These are phyloP conservation scores for Catharus ustulatus DNA, from an alignment of 2,797 vertebrate genomes.

Conservation along the genomic window DNA sequence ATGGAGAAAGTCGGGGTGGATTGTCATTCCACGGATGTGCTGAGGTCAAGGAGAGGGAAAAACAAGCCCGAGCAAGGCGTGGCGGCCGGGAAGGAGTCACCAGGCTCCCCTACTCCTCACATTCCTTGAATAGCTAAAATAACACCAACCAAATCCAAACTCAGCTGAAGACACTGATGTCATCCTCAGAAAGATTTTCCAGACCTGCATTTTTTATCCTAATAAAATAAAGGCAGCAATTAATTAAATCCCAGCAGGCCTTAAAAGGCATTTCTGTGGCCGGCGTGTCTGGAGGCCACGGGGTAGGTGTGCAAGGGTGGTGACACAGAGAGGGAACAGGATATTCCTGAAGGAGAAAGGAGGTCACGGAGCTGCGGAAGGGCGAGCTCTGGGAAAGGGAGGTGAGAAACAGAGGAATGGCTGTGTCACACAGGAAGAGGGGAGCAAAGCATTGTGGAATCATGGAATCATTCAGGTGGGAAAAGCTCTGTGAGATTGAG, in stretches of 20 bases:
- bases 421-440: neutral
- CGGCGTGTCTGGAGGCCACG: neutral
- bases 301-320: neutral
- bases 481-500: neutral
- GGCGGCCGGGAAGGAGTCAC: neutral
- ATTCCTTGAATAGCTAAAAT: slow-evolving; percentile 55
- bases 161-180: slow-evolving; percentile 46
- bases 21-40: neutral
- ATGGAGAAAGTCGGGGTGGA: neutral
- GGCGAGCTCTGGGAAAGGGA: neutral
- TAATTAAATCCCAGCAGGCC: slow-evolving; percentile 29
- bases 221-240: slow-evolving; percentile 33
- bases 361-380: neutral
- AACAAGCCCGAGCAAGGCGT: neutral
- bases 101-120: neutral
- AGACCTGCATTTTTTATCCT: slow-evolving; percentile 39
- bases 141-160: slow-evolving; percentile 34
- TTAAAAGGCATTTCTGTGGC: slow-evolving; percentile 24
- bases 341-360: slow-evolving; percentile 33
- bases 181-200: slow-evolving; percentile 30
- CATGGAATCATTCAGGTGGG: neutral
- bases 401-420: neutral
- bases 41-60: slow-evolving; percentile 24
- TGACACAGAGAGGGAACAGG: slow-evolving; percentile 52
- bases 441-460: rapidly evolving